phyloP scores from a whole-genome alignment of 1,140 invertebrate species.

The Meloidogyne floridensis region DNA sequence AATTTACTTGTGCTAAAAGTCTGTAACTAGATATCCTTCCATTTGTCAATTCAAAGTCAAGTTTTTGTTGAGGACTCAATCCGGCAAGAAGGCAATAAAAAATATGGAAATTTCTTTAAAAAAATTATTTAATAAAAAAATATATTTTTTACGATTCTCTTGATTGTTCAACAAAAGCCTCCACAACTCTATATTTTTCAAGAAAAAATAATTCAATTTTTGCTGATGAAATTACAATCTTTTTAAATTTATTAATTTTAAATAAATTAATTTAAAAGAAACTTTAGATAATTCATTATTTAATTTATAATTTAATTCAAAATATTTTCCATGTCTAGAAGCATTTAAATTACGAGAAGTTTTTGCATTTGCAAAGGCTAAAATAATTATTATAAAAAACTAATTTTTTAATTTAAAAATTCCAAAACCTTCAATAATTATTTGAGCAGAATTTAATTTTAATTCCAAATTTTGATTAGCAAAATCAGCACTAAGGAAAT shows the following conservation, averaged over 20 bases:
- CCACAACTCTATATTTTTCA: slow-evolving; percentile 94
- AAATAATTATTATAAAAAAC: slow-evolving; percentile 58
- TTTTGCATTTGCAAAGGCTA: slow-evolving; percentile 97
- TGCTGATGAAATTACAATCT: slow-evolving; percentile 68
- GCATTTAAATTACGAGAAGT: slow-evolving; percentile 98
- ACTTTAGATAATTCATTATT: slow-evolving; percentile 8
- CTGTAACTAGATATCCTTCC: slow-evolving; percentile 11
- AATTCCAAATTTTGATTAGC: slow-evolving; percentile 72
- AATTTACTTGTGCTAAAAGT: slow-evolving; percentile 11
- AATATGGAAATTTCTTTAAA: slow-evolving; percentile 85
- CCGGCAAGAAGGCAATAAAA: slow-evolving; percentile 96
- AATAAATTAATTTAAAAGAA: not conserved
- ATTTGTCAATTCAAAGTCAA: slow-evolving; percentile 75
- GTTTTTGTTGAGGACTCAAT: slow-evolving; percentile 85
- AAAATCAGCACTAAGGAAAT: slow-evolving; percentile 96
- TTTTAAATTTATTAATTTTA: slow-evolving; percentile 9
- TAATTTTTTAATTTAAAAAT: slow-evolving; percentile 69
- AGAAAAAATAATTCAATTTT: slow-evolving; percentile 96
- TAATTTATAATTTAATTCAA: slow-evolving; percentile 76
- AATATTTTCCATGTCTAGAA: slow-evolving; percentile 92
- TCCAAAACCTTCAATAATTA: slow-evolving; percentile 77
- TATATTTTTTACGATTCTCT: slow-evolving; percentile 56
- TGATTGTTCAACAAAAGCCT: slow-evolving; percentile 78
- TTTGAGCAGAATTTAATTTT: slow-evolving; percentile 85
- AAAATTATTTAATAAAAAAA: not conserved